Percentiles rank a stretch among this genome's conserved stretches.
Conservation (phyloP, 2,113 vertebrate genomes). For the human region DNA sequence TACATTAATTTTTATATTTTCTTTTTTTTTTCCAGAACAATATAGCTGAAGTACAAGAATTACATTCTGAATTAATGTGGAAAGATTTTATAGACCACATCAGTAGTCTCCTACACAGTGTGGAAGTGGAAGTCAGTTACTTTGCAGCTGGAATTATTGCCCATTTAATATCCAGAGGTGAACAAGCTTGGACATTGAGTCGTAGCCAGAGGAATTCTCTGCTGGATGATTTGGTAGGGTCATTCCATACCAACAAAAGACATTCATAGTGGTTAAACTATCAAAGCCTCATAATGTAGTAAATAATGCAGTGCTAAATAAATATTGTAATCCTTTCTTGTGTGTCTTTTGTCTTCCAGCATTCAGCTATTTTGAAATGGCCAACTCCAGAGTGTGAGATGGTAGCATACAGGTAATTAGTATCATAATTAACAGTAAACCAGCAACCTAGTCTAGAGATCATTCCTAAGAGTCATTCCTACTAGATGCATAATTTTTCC, state of each 20-base stretch:
- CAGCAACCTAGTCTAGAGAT: background rate
- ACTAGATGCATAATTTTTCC: background rate
- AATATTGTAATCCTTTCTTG: conserved; percentile 61
- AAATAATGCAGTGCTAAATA: conserved; percentile 58
- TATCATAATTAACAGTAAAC: conserved; percentile 5
- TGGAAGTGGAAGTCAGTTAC: conserved; percentile 99
- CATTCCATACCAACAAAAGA: conserved; percentile 13
- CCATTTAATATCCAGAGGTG: conserved; percentile 96
- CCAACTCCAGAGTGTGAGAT: conserved; percentile 98
- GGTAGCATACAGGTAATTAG: conserved; percentile 97
- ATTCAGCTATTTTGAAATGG: conserved; percentile 97
- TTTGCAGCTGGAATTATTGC: conserved; percentile 98
- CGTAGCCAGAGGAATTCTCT: conserved; percentile 89
- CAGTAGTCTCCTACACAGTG: conserved; percentile 93
- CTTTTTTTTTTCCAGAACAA: conserved; percentile 89
- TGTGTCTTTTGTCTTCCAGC: conserved; percentile 85
- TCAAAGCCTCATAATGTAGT: background rate
- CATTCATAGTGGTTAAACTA: conserved; percentile 61
- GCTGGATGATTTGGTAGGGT: conserved; percentile 93
- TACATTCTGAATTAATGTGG: conserved; percentile 97
- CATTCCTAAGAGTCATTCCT: background rate
- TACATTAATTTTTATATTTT: conserved; percentile 29
- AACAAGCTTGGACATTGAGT: conserved; percentile 94
- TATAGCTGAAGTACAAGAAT: conserved; percentile 97
- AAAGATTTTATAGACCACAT: conserved; percentile 98